phyloP scores from a whole-genome alignment of 2,888 invertebrate genomes.

The Stegana nigrithorax region DNA sequence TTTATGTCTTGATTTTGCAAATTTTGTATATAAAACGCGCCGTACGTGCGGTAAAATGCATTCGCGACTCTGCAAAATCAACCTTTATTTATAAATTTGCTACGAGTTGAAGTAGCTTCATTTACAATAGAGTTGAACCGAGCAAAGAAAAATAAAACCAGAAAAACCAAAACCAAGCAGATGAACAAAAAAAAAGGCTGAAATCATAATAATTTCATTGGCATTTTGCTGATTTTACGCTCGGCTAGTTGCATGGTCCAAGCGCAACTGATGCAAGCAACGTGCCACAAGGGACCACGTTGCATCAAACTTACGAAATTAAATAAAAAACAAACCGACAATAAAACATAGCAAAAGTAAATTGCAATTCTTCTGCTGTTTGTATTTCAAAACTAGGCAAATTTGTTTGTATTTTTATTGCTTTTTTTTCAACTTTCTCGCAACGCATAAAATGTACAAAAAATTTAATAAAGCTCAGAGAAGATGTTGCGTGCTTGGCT shows the following conservation, averaged over 20 bases:
- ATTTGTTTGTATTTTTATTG: slow-evolving; percentile 39
- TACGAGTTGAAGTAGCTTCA: slow-evolving; percentile 12
- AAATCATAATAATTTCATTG: slow-evolving; percentile 4
- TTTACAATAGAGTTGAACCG: background rate
- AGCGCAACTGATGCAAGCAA: background rate
- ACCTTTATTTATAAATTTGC: slow-evolving; percentile 6
- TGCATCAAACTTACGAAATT: no score
- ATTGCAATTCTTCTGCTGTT: background rate
- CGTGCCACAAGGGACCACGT: background rate
- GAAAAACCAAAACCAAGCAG: background rate
- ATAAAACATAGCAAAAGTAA: background rate
- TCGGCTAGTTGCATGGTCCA: background rate
- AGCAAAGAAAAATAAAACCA: background rate
- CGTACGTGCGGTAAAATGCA: slow-evolving; percentile 9
- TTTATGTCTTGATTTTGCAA: background rate
- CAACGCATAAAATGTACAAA: slow-evolving; percentile 30
- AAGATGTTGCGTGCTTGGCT: no score
- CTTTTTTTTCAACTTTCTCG: slow-evolving; percentile 40
- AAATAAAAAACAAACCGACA: background rate
- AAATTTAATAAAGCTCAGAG: no score
- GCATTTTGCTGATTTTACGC: slow-evolving; percentile 9
- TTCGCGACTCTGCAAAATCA: background rate
- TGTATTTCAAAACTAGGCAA: no score
- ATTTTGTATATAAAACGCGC: background rate
- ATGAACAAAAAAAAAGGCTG: background rate